These are phyloP conservation scores for Antrozous pallidus DNA, from an alignment of 2,797 vertebrate species.

Conservation along the genomic window DNA sequence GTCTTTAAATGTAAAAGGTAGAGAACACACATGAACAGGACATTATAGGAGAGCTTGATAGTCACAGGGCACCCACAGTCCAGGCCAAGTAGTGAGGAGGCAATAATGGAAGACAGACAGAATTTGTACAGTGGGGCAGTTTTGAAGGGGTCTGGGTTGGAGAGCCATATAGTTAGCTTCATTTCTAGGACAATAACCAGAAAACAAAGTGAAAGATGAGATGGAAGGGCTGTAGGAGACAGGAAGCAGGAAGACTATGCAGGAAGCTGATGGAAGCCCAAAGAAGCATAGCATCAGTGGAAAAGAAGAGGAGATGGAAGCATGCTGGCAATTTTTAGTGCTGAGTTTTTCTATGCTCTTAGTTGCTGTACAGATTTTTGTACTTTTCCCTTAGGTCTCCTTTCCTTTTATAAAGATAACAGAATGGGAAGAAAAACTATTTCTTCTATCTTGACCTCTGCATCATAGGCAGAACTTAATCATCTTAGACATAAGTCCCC, in stretches of 20 bases:
- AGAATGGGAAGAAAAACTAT: neutral
- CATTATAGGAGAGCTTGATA: neutral
- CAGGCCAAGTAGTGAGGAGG: neutral
- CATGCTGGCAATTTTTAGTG: neutral
- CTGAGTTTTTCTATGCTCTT: neutral
- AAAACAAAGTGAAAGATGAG: neutral
- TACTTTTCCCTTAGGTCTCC: neutral
- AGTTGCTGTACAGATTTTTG: neutral
- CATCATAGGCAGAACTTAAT: neutral
- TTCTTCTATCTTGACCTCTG: neutral
- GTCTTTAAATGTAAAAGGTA: neutral
- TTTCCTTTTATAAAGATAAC: neutral
- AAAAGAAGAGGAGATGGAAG: neutral
- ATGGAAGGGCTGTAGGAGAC: neutral
- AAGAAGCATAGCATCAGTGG: fast-evolving
- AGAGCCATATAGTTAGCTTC: neutral
- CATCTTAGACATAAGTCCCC: neutral
- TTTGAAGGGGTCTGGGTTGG: neutral
- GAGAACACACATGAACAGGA: too few species aligned
- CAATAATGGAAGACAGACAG: neutral
- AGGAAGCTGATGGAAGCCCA: neutral
- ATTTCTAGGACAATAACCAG: neutral
- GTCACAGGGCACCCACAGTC: neutral
- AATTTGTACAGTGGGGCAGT: neutral
- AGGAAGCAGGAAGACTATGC: fast-evolving